Percentiles rank a stretch among this genome's conserved stretches.
These are phyloP conservation scores for Meghimatium bilineatum DNA, from an alignment of 2,888 invertebrate genomes.

Conservation along the genomic window DNA sequence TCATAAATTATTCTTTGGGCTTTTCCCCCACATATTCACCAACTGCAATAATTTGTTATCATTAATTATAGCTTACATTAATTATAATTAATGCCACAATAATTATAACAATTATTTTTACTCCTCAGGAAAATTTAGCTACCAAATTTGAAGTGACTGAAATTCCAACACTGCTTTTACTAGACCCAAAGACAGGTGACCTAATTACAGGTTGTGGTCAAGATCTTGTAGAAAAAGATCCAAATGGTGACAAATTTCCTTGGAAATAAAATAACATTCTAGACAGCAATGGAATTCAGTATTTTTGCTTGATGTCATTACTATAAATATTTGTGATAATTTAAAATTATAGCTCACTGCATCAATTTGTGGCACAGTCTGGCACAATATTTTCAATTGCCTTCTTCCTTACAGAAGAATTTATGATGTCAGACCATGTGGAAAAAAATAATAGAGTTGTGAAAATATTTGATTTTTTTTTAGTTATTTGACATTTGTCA, in stretches of 20 bases:
- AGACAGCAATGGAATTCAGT: not conserved
- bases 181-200: conserved; percentile 51
- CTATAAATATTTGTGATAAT: conserved; percentile 17
- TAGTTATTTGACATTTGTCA: not conserved
- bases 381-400: not conserved
- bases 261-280: conserved; percentile 32
- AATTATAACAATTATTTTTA: not conserved
- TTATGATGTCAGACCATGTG: not conserved
- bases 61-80: not conserved
- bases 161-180: conserved; percentile 59
- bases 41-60: too few relatives aligned
- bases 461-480: not conserved
- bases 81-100: not conserved
- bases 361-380: not conserved
- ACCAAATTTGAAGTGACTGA: conserved; percentile 55
- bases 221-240: conserved; percentile 39
- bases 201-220: conserved; percentile 43
- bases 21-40: too few relatives aligned
- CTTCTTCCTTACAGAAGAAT: not conserved
- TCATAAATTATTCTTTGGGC: too few relatives aligned
- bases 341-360: conserved; percentile 7
- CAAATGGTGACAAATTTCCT: conserved; percentile 47
- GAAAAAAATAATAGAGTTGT: too few relatives aligned
- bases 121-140: conserved; percentile 50
- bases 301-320: conserved; percentile 26